Evolutionary conservation across 2,797 vertebrate species (phyloP), one percentile per base, ranked within the genome.

Genomic region (Phrynocephalus vlangalii): DNA sequence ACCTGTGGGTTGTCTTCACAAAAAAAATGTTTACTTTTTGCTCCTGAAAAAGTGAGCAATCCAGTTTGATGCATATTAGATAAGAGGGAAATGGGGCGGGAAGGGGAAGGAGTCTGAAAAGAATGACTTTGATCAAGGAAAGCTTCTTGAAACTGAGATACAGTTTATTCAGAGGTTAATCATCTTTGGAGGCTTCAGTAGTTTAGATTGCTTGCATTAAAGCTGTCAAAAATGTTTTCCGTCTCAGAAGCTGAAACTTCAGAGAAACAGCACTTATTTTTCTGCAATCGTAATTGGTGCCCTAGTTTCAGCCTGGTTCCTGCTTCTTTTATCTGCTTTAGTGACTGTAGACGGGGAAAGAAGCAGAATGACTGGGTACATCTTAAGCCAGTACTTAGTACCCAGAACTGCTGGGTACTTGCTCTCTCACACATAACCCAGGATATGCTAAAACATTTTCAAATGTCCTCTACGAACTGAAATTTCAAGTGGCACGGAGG

Each of bases 111-210:
- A 88, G 33, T 0, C 2, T 94, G 91, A 30, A 87, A 90, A 93
- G 9, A 33, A 76, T n/a, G 6, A 3, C 84, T 93, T 92, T 94
- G 91, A 95, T 96, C 89, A 95, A 93, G 93, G 82, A 48, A n/a
- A 83, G 91, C 63, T 1, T 83, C 79, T 93, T 83, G 87, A 90
- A 90, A n/a, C 79, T 66, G 86, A 87, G 56, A 82, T 89, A 85
- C 82, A 88, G 85, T 95, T 95, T 92, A 90, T 91, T 93, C 90
- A 56, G 79, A 89, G 86, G 76, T 92, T 94, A 94, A 94, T 95
- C 82, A 88, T 82, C 63, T 92, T 90, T 38, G 75, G 93, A 44
- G 38, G 82, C 79, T 92, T 79, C 80, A 89, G 33, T 91, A 94
- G 75, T 77, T 94, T 60, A 92, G 83, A 93, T 89, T 85, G 85